Evolutionary conservation across 2,797 vertebrate genomes (phyloP), one percentile per base, ranked within the genome.

Genomic region (Pseudomugil tenellus): DNA sequence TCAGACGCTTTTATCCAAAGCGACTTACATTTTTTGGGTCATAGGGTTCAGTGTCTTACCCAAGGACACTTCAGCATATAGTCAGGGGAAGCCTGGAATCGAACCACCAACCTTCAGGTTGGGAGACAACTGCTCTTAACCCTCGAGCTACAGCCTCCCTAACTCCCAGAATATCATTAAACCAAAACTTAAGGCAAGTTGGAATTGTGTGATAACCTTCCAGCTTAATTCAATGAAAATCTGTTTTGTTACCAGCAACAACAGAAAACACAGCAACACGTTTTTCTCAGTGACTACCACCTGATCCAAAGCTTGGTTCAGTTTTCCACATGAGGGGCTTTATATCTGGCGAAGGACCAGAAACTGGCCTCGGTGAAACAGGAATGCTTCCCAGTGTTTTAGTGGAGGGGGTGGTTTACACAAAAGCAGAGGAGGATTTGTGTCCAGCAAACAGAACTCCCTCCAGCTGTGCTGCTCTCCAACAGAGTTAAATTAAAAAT

Each of bases 381-480:
- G 63, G 76, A 86, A 87, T 82, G 55, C 58, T 48, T 32, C 74
- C 53, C 19, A 28, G 28, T 74, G 80, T 81, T 63, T 37, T 70
- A 77, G 72, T 71, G 35, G 62, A 6, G 55, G 58, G 62, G 54
- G 2, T 35, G 70, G 72, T 41, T 74, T 76, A 75, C 56, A 78
- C 71, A 29, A 29, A 29, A 29, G 29, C 32, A 32, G 32, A 32
- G 32, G 32, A 32, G 32, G 32, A 32, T 32, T 32, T 32, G 5
- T 32, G 9, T 32, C 32, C 3, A 84, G 67, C 3, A 49, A 72
- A 79, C 70, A 57, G 60, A 21, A 43, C 54, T 85, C 67, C 67
- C 64, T 86, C 87, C 84, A 87, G 88, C 86, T 92, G 89, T 74
- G 81, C 68, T 51, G 41, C 76, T 74, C 70, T 72, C 66, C 80